phyloP scores from a whole-genome alignment of 2,888 invertebrate species.

The Acleris emargana region DNA sequence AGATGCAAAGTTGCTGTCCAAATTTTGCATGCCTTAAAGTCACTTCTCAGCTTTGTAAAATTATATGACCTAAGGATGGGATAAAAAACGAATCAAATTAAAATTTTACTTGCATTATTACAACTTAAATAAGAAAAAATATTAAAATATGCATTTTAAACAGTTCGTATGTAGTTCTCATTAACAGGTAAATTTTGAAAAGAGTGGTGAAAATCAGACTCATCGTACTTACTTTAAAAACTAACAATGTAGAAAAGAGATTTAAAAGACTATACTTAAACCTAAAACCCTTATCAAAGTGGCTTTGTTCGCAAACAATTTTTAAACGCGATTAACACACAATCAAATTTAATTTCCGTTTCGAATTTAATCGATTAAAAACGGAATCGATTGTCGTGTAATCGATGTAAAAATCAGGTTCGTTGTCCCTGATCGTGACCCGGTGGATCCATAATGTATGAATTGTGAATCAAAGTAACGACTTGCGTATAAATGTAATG shows the following conservation, averaged over 20 bases:
- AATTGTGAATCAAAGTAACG: constrained; percentile 39
- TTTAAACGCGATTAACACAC: constrained; percentile 57
- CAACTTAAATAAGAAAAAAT: too few species aligned
- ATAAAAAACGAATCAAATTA: too few species aligned
- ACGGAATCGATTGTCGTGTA: constrained; percentile 58
- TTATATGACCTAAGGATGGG: neutral
- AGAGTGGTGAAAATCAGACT: too few species aligned
- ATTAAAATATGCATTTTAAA: too few species aligned
- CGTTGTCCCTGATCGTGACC: constrained; percentile 80
- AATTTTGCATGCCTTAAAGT: neutral
- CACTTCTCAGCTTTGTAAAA: neutral
- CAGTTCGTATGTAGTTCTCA: too few species aligned
- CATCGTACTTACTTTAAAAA: too few species aligned
- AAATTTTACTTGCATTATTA: too few species aligned
- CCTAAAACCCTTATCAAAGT: neutral
- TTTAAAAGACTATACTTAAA: too few species aligned
- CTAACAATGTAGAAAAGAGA: too few species aligned
- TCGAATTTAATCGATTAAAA: constrained; percentile 49
- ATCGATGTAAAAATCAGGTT: constrained; percentile 76
- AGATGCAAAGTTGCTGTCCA: neutral
- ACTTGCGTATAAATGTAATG: neutral
- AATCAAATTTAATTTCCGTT: constrained; percentile 55
- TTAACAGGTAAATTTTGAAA: too few species aligned
- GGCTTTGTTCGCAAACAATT: neutral
- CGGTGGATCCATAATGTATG: constrained; percentile 74